Base-by-base conservation (phyloP, 2,113 vertebrate species). In the Gracilinanus agilis region DNA sequence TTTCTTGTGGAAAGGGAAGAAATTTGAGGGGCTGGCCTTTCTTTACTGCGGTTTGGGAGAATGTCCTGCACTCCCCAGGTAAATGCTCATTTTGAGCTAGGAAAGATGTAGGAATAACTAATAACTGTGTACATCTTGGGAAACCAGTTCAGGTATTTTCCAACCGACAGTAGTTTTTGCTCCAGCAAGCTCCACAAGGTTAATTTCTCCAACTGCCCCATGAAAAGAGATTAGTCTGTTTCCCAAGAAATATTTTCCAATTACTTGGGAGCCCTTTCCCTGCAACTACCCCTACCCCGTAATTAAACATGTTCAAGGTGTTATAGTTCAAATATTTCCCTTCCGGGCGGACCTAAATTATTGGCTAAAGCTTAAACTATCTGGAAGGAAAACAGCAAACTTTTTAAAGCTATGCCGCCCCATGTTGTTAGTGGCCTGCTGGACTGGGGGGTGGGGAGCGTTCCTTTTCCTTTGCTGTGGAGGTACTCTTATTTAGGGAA, bases 171-270 rank as follows among this genome's bases (percentile, higher is more conserved):
- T 44, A 1, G 16, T 2, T 54, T 49, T 9, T 8, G 67, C 25
- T 67, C 55, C 95, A 92, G 91, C 91, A 96, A 97, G 95, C 90
- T 89, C 27, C 93, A 91, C 93, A 95, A 97, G 96, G 97, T 98
- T 97, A 93, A 96, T 96, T 94, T 98, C 94, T 97, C 90, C 90
- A 93, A 97, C 90, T 91, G 93, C 96, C 96, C 98, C 97, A 90
- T 96, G 97, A 97, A 98, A 97, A 97, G 96, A 96, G 95, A 96
- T 98, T 97, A 98, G 97, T 94, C 94, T 93, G 83, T 98, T 98
- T 98, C 93, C 98, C 95, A 96, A 98, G 96, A 98, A 97, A 93
- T 95, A 97, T 96, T 98, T 98, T 98, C 93, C 97, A 97, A 97
- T 97, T 98, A 98, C 96, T 94, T 93, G 94, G 94, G 97, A 97